Evolutionary conservation across 2,888 invertebrate species (phyloP).

Genomic region (Phyto melanocephala): DNA sequence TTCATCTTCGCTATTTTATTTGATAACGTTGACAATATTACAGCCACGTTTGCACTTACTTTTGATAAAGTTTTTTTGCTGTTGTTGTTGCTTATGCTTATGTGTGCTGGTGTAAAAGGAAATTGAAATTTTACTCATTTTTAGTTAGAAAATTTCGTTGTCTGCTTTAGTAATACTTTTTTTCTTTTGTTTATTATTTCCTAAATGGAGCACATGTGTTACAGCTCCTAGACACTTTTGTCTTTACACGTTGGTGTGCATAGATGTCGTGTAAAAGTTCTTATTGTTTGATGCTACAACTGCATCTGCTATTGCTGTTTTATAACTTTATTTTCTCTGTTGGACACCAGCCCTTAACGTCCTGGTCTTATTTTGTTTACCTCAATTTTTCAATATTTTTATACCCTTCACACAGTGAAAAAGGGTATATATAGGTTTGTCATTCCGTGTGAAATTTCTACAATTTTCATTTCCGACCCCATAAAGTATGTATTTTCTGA

Average conservation of each 20-base stretch:
- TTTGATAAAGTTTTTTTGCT: background rate
- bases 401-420: no score
- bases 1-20: background rate
- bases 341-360: slow-evolving; percentile 40
- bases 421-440: no score
- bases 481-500: no score
- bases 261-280: slow-evolving; percentile 19
- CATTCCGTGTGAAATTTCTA: no score
- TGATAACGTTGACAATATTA: slow-evolving; percentile 15
- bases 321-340: slow-evolving; percentile 45
- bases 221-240: background rate
- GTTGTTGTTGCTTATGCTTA: background rate
- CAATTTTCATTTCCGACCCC: no score
- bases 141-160: slow-evolving; percentile 35
- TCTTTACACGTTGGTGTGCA: background rate
- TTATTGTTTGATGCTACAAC: background rate
- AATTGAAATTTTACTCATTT: slow-evolving; percentile 52
- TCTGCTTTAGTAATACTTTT: background rate
- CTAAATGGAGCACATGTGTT: slow-evolving; percentile 20
- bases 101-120: slow-evolving; percentile 27
- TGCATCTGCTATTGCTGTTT: slow-evolving; percentile 21
- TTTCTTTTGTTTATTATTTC: slow-evolving; percentile 17
- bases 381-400: slow-evolving; percentile 34
- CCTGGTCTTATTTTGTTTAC: slow-evolving; percentile 21
- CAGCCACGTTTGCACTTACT: slow-evolving; percentile 31